A percentile compares a stretch with the other conserved stretches of the same genome.
Conservation (phyloP, 2,888 invertebrate genomes). For the Tubulanus polymorphus region DNA sequence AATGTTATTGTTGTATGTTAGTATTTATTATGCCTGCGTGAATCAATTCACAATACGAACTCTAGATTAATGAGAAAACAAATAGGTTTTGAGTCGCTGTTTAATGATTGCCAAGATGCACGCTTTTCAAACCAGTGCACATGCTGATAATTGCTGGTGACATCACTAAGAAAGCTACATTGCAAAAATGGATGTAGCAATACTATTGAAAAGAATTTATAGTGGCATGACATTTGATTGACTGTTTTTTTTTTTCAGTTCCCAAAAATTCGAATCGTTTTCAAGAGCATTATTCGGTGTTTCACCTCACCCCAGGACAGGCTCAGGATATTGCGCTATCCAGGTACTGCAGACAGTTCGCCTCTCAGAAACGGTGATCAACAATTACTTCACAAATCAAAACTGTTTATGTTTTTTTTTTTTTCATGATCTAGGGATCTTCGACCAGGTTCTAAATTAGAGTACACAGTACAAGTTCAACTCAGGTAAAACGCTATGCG, state of each 20-base stretch:
- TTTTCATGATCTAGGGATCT: conserved; percentile 25
- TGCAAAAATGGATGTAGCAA: too few relatives aligned
- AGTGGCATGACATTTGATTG: conserved; percentile 78
- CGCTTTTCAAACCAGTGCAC: too few relatives aligned
- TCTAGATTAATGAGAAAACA: too few relatives aligned
- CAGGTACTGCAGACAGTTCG: conserved; percentile 55
- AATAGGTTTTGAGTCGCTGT: too few relatives aligned
- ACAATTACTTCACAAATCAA: neutral
- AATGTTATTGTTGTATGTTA: too few relatives aligned
- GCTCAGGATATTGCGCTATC: conserved; percentile 85
- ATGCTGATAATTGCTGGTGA: too few relatives aligned
- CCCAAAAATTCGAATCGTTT: conserved; percentile 57
- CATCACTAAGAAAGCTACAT: too few relatives aligned
- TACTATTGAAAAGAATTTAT: too few relatives aligned
- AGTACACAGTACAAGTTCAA: conserved; percentile 74
- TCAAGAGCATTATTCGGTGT: conserved; percentile 81
- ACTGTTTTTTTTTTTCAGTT: conserved; percentile 35
- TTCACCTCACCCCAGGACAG: conserved; percentile 88
- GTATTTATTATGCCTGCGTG: too few relatives aligned
- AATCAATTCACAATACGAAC: too few relatives aligned
- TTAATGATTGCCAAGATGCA: too few relatives aligned
- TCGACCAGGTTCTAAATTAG: conserved; percentile 50
- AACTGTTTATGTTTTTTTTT: too few relatives aligned
- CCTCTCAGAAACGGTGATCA: conserved; percentile 4
- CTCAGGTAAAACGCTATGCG: conserved; percentile 66